These are phyloP conservation scores for Platynereis dumerilii DNA, from an alignment of 2,888 invertebrate genomes.

Conservation along the genomic window DNA sequence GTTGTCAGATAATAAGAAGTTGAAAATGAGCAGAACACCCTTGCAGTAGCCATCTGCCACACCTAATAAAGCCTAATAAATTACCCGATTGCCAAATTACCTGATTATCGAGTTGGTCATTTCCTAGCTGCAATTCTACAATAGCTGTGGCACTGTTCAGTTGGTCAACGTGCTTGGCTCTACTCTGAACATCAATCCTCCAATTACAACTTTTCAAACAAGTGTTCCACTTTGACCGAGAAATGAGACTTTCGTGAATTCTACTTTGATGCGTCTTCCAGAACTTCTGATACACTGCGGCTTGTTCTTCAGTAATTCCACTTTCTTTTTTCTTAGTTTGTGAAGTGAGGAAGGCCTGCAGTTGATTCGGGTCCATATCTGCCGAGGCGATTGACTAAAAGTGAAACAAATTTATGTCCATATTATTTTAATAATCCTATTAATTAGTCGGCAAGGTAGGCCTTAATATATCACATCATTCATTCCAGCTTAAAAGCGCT, in stretches of 20 bases:
- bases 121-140: slow-evolving; percentile 13
- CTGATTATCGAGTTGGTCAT: background rate
- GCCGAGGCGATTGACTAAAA: slow-evolving; percentile 57
- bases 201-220: slow-evolving; percentile 53
- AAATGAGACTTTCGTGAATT: slow-evolving; percentile 54
- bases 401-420: background rate
- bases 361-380: slow-evolving; percentile 59
- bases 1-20: too few relatives aligned
- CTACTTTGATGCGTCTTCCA: slow-evolving; percentile 58
- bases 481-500: too few relatives aligned
- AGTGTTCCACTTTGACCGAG: slow-evolving; percentile 54
- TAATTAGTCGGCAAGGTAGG: too few relatives aligned
- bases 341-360: slow-evolving; percentile 57
- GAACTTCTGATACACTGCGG: slow-evolving; percentile 53
- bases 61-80: too few relatives aligned
- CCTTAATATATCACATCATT: too few relatives aligned
- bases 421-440: background rate
- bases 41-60: too few relatives aligned
- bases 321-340: slow-evolving; percentile 55
- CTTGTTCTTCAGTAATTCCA: slow-evolving; percentile 55
- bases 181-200: slow-evolving; percentile 54
- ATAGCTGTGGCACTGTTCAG: slow-evolving; percentile 6
- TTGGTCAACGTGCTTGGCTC: background rate
- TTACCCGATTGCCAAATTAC: too few relatives aligned
- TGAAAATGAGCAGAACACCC: too few relatives aligned